Base-by-base conservation (phyloP, 2,797 vertebrate genomes). In the Synaphobranchus kaupii region DNA sequence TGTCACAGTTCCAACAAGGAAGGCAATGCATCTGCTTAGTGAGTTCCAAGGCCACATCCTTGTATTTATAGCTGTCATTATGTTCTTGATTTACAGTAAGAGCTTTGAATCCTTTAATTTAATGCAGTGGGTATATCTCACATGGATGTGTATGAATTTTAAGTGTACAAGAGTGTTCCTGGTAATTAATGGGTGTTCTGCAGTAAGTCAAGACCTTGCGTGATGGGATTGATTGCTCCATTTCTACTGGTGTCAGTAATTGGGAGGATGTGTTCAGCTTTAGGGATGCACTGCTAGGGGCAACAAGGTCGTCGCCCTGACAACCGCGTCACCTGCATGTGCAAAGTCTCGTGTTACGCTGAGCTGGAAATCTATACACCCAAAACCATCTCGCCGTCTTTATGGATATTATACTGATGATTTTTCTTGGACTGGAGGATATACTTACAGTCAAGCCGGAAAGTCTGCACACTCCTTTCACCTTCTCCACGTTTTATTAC, bases 91-190 rank as follows among this genome's bases (percentile, higher is more conserved):
- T 76, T 22, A 47, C 39, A 39, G 28, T 76, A 22, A 44, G 28
- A 34, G 73, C 73, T 39, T 44, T 76, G 34, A 28, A 44, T 44
- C 73, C 73, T 76, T 9, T 39, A 20, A 76, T 39, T 76, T 44
- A 44, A 76, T 76, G 73, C 73, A 20, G 17, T 44, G 39, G 34
- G 39, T 44, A 22, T 76, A 44, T 76, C 73, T 44, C 39, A 76
- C 73, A 44, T 39, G 17, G 73, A 76, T 76, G 73, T 22, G 73
- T 28, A 76, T 76, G 73, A 76, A 76, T 76, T 20, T 76, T 76
- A 34, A 4, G 39, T 44, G 73, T 9, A 44, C 73, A 44, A 44
- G 39, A 44, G 34, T 34, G 20, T 76, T 76, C 17, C 73, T 22
- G 15, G 39, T 76, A 76, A 76, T 76, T 44, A 76, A 76, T 22